Evolutionary conservation across 1,140 invertebrate genomes (phyloP).

Genomic region (Microplitis demolitor): DNA sequence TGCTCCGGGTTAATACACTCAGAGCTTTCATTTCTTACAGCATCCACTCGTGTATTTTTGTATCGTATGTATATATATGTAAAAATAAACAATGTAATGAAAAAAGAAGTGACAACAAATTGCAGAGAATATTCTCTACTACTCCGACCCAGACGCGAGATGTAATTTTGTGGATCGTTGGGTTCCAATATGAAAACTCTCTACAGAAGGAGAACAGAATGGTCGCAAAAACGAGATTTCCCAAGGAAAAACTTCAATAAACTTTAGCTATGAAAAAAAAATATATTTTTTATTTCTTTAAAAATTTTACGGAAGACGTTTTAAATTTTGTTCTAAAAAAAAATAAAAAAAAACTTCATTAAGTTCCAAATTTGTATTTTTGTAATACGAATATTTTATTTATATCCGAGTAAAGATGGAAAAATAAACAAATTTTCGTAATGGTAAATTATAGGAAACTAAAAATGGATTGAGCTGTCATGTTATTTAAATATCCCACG

Average conservation of each 20-base stretch:
- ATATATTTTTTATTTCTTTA: background rate
- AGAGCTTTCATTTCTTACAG: background rate
- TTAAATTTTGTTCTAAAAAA: too few species aligned
- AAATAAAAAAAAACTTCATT: too few species aligned
- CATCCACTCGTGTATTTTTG: background rate
- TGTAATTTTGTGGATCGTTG: slow-evolving; percentile 54
- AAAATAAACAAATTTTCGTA: too few species aligned
- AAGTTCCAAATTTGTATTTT: too few species aligned
- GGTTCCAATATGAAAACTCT: slow-evolving; percentile 46
- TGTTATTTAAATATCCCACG: background rate
- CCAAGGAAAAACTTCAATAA: slow-evolving; percentile 16
- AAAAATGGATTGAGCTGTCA: background rate
- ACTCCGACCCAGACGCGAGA: slow-evolving; percentile 26
- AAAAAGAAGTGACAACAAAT: background rate
- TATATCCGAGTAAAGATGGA: too few species aligned
- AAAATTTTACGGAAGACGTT: background rate
- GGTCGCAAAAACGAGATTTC: slow-evolving; percentile 22
- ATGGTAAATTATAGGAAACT: background rate
- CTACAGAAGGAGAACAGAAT: slow-evolving; percentile 36
- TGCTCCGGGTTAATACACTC: slow-evolving; percentile 14
- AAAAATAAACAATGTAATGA: background rate
- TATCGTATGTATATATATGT: background rate
- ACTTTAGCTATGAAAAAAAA: slow-evolving; percentile 20
- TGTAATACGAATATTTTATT: too few species aligned
- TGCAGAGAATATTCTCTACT: background rate